Base-by-base conservation (phyloP, 1,140 invertebrate genomes). In the Sinonovacula constricta region DNA sequence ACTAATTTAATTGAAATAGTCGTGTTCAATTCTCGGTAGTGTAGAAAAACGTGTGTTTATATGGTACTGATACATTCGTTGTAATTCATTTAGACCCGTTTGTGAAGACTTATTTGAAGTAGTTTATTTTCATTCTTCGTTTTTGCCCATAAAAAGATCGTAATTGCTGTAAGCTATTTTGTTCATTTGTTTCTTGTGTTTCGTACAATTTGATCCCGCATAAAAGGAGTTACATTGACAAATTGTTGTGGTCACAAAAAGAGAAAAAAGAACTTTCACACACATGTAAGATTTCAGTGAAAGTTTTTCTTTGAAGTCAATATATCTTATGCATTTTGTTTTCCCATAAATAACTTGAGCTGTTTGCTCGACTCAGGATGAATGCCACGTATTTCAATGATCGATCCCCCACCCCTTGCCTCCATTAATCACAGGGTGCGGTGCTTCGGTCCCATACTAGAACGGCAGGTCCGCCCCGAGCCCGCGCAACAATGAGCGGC, bases 351-450 rank as follows among this genome's bases (percentile, higher is more conserved):
- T 45, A 18, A 45, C 7, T 10, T 7, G 39, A 45, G 10, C 18
- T 53, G 24, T 63, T 18, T 53, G 10, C 28, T 26, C 14, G 28
- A 26, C 26, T 12, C 3, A 15, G 65, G 49, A 67, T 70, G 62
- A 70, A 70, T 70, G 31, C 54, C 54, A 59, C 54, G 68, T 59
- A 70, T 70, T 45, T 34, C 59, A 70, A 26, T 59, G 56, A 70
- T 70, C 49, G 30, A 56, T 70, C 56, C 68, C 68, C 68, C 68
- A 70, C 68, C 68, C 68, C 28, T 70, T 15, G 34, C 22, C 33
- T 7, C 59, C 68, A 70, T 70, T 70, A 70, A 70, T 70, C 68
- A 70, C 59, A 59, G 49, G 31, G 68, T 45, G 49, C 34, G 33
- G 31, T 53, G 57, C 54, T n/a, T 28, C 4, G n/a, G 26, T 53